Conservation (phyloP, 2,888 invertebrate species). For the Fabriciana adippe region DNA sequence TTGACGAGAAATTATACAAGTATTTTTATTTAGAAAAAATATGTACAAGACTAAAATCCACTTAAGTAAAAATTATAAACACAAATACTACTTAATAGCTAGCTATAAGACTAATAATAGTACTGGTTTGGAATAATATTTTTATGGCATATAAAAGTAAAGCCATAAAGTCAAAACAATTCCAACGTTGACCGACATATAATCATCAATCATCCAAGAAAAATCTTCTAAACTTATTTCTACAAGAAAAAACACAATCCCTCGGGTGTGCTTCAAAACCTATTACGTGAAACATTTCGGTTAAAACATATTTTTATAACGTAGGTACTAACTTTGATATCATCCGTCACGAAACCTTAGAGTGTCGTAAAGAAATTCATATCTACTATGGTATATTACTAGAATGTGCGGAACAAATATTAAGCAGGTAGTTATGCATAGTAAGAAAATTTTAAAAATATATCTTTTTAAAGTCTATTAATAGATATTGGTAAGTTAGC, state of each 20-base stretch:
- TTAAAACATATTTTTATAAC: slow-evolving; percentile 45
- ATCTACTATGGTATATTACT: not conserved
- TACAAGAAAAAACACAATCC: slow-evolving; percentile 5
- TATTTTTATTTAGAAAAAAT: no score
- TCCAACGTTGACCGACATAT: not conserved
- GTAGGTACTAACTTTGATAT: not conserved
- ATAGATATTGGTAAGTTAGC: no score
- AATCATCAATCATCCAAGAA: slow-evolving; percentile 1
- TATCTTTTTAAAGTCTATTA: no score
- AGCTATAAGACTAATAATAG: not conserved
- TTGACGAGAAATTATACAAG: no score
- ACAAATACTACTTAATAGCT: no score
- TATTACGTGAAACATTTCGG: slow-evolving; percentile 25
- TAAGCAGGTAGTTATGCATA: not conserved
- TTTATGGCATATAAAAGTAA: not conserved
- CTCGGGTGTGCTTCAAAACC: slow-evolving; percentile 23
- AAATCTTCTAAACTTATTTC: not conserved
- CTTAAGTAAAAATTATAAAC: no score
- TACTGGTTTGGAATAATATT: not conserved
- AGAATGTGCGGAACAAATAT: not conserved
- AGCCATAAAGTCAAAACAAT: not conserved
- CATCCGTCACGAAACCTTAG: not conserved
- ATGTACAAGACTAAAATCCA: no score
- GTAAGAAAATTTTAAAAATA: no score
- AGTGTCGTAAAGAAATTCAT: not conserved